Percentiles rank a stretch among this genome's conserved stretches.
phyloP scores from a whole-genome alignment of 1,140 invertebrate species.

The Trichonephila inaurata region DNA sequence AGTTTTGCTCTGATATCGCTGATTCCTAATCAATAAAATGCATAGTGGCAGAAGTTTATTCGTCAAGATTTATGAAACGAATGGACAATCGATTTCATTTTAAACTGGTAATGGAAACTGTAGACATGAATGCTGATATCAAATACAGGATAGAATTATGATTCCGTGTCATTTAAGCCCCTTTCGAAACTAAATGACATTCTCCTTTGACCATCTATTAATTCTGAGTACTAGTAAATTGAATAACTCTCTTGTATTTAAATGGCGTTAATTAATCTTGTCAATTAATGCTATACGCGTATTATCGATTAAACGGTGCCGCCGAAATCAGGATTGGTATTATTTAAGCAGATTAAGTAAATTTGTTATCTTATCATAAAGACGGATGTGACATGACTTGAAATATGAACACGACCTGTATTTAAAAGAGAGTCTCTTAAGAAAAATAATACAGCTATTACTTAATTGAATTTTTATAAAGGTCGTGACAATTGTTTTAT shows the following conservation, averaged over 20 bases:
- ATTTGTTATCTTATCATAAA: not conserved
- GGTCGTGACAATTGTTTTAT: no score
- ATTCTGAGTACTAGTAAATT: not conserved
- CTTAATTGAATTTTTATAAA: no score
- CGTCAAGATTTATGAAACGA: not conserved
- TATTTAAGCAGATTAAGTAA: not conserved
- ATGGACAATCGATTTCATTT: constrained; percentile 5
- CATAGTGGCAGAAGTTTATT: not conserved
- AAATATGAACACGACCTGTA: not conserved
- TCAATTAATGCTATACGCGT: constrained; percentile 5
- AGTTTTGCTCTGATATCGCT: no score
- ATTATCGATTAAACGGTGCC: not conserved
- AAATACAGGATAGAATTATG: not conserved
- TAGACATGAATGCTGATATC: not conserved
- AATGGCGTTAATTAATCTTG: not conserved
- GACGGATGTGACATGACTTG: not conserved
- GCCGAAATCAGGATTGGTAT: not conserved
- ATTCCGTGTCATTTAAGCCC: not conserved
- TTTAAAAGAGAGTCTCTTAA: no score
- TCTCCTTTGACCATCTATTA: constrained; percentile 7
- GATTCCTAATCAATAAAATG: no score
- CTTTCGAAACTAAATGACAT: not conserved
- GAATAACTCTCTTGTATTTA: not conserved
- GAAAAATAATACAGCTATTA: no score
- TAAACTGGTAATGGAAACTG: not conserved